These are phyloP conservation scores for Alcis repandata DNA, from an alignment of 2,888 invertebrate genomes.

Conservation along the genomic window DNA sequence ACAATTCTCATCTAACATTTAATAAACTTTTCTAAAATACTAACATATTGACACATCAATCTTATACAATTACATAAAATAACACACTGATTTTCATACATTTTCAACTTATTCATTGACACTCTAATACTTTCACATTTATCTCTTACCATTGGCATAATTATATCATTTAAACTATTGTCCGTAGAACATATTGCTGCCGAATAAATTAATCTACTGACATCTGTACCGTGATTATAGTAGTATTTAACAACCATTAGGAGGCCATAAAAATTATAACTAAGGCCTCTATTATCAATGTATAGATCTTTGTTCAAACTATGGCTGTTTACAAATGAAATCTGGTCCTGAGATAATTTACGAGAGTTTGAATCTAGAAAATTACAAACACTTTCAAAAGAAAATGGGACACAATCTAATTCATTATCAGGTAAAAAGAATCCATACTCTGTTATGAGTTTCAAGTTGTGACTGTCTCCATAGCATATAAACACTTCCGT, in stretches of 20 bases:
- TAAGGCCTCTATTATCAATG: conserved; percentile 87
- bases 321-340: conserved; percentile 88
- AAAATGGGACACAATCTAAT: conserved; percentile 89
- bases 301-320: conserved; percentile 88
- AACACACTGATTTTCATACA: conserved; percentile 62
- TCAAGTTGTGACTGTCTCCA: conserved; percentile 92
- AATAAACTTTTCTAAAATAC: conserved; percentile 82
- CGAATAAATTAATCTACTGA: conserved; percentile 78
- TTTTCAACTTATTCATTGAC: conserved; percentile 66
- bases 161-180: conserved; percentile 70
- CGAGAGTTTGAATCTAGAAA: conserved; percentile 70
- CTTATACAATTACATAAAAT: conserved; percentile 78
- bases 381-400: conserved; percentile 82
- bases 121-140: conserved; percentile 66
- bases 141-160: conserved; percentile 71
- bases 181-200: conserved; percentile 77
- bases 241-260: conserved; percentile 80
- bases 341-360: conserved; percentile 85
- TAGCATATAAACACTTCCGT: conserved; percentile 96
- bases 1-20: conserved; percentile 75
- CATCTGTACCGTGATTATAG: conserved; percentile 72
- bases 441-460: conserved; percentile 95
- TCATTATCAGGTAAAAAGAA: conserved; percentile 91
- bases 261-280: conserved; percentile 88
- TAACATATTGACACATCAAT: conserved; percentile 80